Evolutionary conservation across 2,113 vertebrate species (phyloP), one percentile per base, ranked within the genome.

Genomic region (Alligator sinensis): DNA sequence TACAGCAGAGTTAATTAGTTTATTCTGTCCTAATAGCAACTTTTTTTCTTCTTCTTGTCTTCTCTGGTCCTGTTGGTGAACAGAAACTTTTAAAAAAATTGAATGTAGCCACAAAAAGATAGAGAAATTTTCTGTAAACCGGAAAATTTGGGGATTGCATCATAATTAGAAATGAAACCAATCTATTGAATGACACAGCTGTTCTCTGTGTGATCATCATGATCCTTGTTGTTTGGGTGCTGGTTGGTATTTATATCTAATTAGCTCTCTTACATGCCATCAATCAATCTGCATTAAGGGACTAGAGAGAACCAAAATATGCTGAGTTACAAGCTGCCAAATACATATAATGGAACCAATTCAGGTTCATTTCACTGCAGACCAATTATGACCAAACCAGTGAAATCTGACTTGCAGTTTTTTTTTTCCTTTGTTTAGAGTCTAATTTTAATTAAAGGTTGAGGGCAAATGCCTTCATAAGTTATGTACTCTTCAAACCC

Each of bases 221-320:
- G 91, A 97, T 91, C 82, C 88, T 97, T 97, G 97, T 97, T 97
- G 96, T 98, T 97, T 97, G 97, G 97, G 96, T 96, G 92, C 89
- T 96, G 91, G 89, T 95, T 96, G 96, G 84, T 96, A 97, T 98
- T 98, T 97, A 95, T 96, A 97, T 96, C 95, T 97, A 97, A 98
- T 98, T 98, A 98, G 93, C 92, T 97, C 85, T 94, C 80, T 97
- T 97, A 92, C 78, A 94, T 58, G 86, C 88, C 93, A 96, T 94
- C 93, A 97, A 96, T 94, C 90, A 97, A 97, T 95, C 88, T 97
- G 89, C 96, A 75, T 96, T 98, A 95, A 92, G 92, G 93, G 90
- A 95, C 91, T 86, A 95, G 80, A 91, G 75, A 91, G 97, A 96
- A 92, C 77, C 78, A 74, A 96, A 96, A 92, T 94, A 95, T 84